Conservation (phyloP, 2,797 vertebrate genomes). For the Sebastes vulpes region DNA sequence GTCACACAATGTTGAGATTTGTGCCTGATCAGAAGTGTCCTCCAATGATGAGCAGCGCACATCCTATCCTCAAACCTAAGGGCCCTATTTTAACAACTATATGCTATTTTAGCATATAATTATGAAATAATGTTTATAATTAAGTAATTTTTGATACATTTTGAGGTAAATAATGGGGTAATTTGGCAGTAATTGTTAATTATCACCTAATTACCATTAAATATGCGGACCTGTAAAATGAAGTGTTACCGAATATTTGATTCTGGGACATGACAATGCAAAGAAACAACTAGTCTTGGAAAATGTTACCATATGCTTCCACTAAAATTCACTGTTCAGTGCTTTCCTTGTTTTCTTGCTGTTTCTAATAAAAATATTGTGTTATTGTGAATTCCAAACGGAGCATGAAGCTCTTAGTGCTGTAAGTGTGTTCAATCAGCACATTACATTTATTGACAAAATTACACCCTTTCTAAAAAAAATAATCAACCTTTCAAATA, state of each 20-base stretch:
- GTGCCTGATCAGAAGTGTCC: no score
- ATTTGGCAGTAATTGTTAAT: no score
- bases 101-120: no score
- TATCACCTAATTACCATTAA: no score
- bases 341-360: background rate
- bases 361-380: background rate
- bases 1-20: no score
- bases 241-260: background rate
- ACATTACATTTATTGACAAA: background rate
- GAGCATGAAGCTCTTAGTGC: background rate
- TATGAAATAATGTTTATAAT: no score
- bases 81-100: no score
- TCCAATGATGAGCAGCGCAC: no score
- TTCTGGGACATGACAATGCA: background rate
- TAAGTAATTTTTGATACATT: no score
- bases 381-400: background rate
- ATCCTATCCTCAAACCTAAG: fast-evolving
- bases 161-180: no score
- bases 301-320: background rate
- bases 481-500: background rate
- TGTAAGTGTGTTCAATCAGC: background rate
- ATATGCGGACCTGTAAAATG: no score
- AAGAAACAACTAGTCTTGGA: background rate
- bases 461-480: no score
- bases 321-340: background rate